Conservation (phyloP, 2,113 vertebrate genomes). For the Sialia sialis region DNA sequence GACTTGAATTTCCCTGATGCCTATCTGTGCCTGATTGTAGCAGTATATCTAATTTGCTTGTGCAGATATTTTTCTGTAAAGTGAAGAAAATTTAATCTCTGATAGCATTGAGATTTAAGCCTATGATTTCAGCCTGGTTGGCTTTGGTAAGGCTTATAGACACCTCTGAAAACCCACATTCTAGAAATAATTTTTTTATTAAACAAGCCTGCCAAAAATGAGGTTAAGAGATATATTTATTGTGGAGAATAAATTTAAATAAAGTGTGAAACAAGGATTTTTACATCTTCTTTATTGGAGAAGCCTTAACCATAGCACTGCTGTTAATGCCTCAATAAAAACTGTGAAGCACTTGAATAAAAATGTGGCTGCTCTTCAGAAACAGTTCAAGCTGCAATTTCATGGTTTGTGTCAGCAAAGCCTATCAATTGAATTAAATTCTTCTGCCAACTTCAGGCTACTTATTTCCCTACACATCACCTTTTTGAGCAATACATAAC, state of each 20-base stretch:
- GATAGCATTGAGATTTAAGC: neutral
- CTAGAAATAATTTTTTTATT: neutral
- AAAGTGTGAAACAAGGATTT: neutral
- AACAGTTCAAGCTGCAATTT: constrained; percentile 21
- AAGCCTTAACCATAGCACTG: neutral
- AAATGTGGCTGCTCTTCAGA: constrained; percentile 26
- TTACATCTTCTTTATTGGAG: neutral
- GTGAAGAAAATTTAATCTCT: neutral
- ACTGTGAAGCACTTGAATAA: neutral
- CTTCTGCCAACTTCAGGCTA: neutral
- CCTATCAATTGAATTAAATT: neutral
- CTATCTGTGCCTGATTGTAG: neutral
- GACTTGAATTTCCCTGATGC: neutral
- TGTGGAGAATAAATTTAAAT: neutral
- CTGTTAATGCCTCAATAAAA: neutral
- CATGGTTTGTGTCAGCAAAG: constrained; percentile 23
- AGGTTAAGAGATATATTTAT: neutral
- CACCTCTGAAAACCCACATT: neutral
- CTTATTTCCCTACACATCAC: neutral
- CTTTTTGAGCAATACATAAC: neutral
- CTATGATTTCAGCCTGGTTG: neutral
- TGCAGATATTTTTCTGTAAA: neutral
- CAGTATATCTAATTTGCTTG: neutral
- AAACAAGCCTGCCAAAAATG: neutral
- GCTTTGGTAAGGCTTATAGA: neutral